A percentile compares a stretch with the other conserved stretches of the same genome.
Conservation (phyloP, 2,113 vertebrate genomes). For the Nyctibius bracteatus region DNA sequence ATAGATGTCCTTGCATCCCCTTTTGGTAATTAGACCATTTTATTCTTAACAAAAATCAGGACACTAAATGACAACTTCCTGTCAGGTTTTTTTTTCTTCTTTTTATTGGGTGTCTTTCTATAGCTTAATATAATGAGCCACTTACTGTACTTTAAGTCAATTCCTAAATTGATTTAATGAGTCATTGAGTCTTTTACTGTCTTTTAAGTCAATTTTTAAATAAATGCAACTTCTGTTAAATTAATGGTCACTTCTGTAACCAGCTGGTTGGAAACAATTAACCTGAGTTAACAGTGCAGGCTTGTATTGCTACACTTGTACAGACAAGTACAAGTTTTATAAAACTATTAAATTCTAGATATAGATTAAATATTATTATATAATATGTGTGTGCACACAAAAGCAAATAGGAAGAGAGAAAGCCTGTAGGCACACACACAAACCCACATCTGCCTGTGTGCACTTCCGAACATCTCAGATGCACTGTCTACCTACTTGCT, state of each 20-base stretch:
- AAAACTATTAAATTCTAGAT: not conserved
- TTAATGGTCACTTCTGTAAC: not conserved
- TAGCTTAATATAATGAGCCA: slow-evolving; percentile 10
- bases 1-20: not conserved
- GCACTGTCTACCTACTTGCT: not conserved
- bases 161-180: slow-evolving; percentile 44
- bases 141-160: slow-evolving; percentile 21
- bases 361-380: not conserved
- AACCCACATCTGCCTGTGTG: not conserved
- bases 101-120: not conserved
- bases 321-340: not conserved
- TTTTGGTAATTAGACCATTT: not conserved
- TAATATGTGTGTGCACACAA: fast-evolving
- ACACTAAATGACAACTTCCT: not conserved
- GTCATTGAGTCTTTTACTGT: slow-evolving; percentile 19
- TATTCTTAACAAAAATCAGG: not conserved
- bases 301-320: not conserved
- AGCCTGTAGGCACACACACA: not conserved
- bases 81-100: not conserved
- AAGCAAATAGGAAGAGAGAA: not conserved
- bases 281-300: not conserved
- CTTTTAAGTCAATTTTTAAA: slow-evolving; percentile 41
- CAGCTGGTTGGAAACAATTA: not conserved
- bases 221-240: not conserved
- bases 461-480: not conserved